These are phyloP conservation scores for Ptycholaimellus sp. DNA, from an alignment of 2,888 invertebrate species.

Conservation along the genomic window DNA sequence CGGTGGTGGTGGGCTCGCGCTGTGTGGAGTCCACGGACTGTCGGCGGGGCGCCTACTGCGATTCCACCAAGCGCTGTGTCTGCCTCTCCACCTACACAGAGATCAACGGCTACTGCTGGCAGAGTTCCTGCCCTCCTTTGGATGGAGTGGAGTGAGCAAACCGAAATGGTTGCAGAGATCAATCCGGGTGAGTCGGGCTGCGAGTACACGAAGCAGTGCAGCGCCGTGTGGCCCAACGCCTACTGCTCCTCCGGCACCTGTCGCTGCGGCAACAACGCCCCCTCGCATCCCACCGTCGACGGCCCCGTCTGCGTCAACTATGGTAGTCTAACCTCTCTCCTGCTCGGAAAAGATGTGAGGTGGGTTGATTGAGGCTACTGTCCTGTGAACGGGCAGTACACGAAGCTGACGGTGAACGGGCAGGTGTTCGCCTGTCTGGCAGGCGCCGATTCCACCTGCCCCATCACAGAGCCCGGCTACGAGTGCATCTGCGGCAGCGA, in stretches of 20 bases:
- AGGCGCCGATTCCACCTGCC: not conserved
- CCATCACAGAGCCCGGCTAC: not conserved
- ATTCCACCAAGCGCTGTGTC: not conserved
- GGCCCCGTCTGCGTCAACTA: conserved; percentile 2
- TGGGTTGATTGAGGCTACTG: conserved; percentile 10
- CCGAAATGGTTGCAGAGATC: conserved; percentile 1
- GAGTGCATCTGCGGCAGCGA: conserved; percentile 2
- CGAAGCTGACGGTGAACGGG: conserved; percentile 10
- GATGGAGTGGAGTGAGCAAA: no score
- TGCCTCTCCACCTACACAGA: not conserved
- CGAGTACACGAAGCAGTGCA: conserved; percentile 2
- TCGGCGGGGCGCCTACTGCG: not conserved
- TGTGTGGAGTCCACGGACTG: conserved; percentile 1
- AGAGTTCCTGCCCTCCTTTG: not conserved
- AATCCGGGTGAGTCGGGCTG: conserved; percentile 4
- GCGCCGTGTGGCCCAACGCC: conserved; percentile 3
- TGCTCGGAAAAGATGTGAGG: not conserved
- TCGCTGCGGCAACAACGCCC: conserved; percentile 2
- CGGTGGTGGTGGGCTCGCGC: not conserved
- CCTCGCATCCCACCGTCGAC: not conserved
- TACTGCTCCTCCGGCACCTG: conserved; percentile 3
- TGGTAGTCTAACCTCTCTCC: not conserved
- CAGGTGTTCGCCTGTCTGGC: not conserved
- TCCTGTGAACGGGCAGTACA: conserved; percentile 23
- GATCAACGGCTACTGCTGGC: conserved; percentile 1